Base-by-base conservation (phyloP, 2,113 vertebrate species). In the Notarius quadriscutis region DNA sequence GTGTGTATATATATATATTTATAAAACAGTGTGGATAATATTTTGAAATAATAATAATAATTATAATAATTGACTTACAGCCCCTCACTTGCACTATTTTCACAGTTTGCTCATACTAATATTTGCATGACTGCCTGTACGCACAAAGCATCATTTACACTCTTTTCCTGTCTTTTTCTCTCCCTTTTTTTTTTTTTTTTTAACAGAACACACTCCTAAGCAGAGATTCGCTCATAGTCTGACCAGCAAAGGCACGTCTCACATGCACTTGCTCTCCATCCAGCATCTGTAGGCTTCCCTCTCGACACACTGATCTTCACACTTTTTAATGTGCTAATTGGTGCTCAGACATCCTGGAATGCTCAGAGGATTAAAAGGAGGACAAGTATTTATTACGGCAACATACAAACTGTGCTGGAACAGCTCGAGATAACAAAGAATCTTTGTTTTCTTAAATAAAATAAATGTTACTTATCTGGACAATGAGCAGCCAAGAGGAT, bases 141-240 rank as follows among this genome's bases (percentile, higher is more conserved):
- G 86, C 51, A 89, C 41, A n/a, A 71, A 15, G 84, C 88, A 62
- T 57, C 51, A 60, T 50, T 89, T 72, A 91, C 25, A 7, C 34
- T 34, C 69, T 83, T 80, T 53, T 74, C 48, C 53, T 81, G 27
- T 88, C 57, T 53, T 25, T 91, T 86, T 84, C 34, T 84, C 74
- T 85, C 6, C 55, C 7, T 18, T n/a, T 79, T 15, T 88, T 22
- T 62, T 48, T 81, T 30, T 85, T 69, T 48, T 85, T 30, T 83
- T 69, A 88, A 81, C 93, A 95, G 94, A 92, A 58, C 92, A 95
- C 94, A 4, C 93, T 95, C 22, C 95, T 95, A 81, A 95, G 94
- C 90, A 92, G 95, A 87, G 95, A 95, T 75, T 95, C 94, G 9
- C 95, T 96, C 87, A 92, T 95, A 86, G 94, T 96, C 60, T 96